Evolutionary conservation across 2,888 invertebrate genomes (phyloP), one percentile per base, ranked within the genome.

Genomic region (Eupsilia transversa): DNA sequence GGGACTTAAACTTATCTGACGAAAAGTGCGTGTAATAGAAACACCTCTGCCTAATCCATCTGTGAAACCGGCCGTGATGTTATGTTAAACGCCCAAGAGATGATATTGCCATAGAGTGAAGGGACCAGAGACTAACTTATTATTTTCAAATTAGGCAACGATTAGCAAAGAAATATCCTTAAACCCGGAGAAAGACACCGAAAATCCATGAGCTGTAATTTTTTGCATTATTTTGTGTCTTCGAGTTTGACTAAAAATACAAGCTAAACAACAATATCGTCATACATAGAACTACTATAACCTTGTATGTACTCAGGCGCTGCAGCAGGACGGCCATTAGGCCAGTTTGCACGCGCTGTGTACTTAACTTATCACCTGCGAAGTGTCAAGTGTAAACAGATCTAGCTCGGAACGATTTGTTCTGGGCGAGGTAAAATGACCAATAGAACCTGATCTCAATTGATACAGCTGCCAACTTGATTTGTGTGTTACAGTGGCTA

Each of bases 361-460:
- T 79, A 73, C 35, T 43, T 33, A 56, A 64, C 57, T 46, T 52
- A 74, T 74, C 23, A 77, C 74, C 60, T 14, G 43, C 23, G 6
- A n/a, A 30, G 17, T 71, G 52, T 74, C 46, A 74, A 43, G 64
- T 80, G 74, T 33, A 30, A 80, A 33, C 27, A n/a, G 68, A 14
- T 23, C 7, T 35, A 7, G 41, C 52, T 33, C 38, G n/a, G 1
- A 38, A 35, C 63, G 7, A 35, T 63, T 52, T 35, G 52, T 63
- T 61, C 23, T n/a, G 1, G 46, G 20, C 5, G 14, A 9, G 12
- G 27, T 30, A 23, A 23, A 46, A 27, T 80, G 57, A 43, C 80
- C 57, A 59, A 38, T 54, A 17, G 12, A n/a, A 30, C 57, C 27
- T 27, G 41, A 41, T 27, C 35, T 14, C 43, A 41, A 63, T 72